Evolutionary conservation across 2,888 invertebrate species (phyloP), one percentile per base, ranked within the genome.

Genomic region (Sinopyrophorus schimmeli): DNA sequence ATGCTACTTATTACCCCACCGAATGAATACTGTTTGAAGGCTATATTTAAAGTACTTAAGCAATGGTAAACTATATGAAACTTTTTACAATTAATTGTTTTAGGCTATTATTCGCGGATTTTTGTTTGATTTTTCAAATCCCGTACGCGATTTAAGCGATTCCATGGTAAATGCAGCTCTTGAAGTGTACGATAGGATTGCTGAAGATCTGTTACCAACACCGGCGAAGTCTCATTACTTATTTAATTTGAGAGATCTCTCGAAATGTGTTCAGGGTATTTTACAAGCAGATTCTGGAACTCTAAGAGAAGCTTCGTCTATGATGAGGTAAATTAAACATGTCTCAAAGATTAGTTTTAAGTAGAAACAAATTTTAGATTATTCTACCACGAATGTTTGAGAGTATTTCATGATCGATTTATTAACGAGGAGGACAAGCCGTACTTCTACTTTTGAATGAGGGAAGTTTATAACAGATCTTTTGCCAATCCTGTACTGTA

Each of bases 161-260:
- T 76, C 82, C 14, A 82, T 94, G 63, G 89, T 95, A 0, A 80
- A 83, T 55, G 90, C 93, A 1, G 86, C 92, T 0, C 87, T 94
- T 26, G 87, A 89, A 34, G 79, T 94, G 1, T 96, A 95, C 67
- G 78, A 82, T 54, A 82, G 85, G 61, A 90, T 93, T 28, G 83
- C 87, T 9, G 74, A 80, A 0, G 89, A 89, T 62, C 80, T 96
- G 57, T 73, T 95, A 16, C 95, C 95, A 0, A 95, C 94, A 0
- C 95, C 95, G 0, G 83, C 89, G 15, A 94, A 93, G 70, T 90
- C 90, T 0, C 94, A 95, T 73, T 95, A 96, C 66, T 84, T 94
- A 7, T 96, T 95, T 71, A 96, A 95, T 73, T 74, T 95, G 60
- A 79, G 95, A 30, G 93, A 94, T 75, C 76, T 94, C 24, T 92